Evolutionary conservation across 2,797 vertebrate species (phyloP).

Genomic region (Pangasius macronema): DNA sequence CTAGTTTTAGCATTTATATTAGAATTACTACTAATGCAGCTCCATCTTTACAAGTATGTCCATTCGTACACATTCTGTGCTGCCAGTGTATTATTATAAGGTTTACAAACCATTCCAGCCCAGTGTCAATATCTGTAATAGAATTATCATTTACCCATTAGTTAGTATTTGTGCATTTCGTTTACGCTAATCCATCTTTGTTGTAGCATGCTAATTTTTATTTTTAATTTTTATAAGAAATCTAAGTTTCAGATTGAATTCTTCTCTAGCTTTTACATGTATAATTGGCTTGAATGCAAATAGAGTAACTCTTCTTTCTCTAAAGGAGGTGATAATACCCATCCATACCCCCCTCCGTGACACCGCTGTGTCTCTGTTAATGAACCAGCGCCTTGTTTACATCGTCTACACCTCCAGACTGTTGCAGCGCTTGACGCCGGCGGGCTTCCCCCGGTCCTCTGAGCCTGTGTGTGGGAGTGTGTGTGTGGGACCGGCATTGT

Average conservation of each 20-base stretch:
- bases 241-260: background rate
- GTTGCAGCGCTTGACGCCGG: background rate
- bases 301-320: background rate
- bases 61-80: background rate
- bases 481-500: background rate
- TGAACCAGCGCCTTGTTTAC: conserved; percentile 33
- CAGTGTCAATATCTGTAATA: background rate
- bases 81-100: background rate
- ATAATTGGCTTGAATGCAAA: background rate
- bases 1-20: background rate
- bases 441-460: conserved; percentile 11
- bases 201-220: background rate
- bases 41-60: background rate
- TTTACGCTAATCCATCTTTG: background rate
- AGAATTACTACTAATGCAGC: background rate
- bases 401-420: conserved; percentile 15
- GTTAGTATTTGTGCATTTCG: background rate
- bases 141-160: background rate
- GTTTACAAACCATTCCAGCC: background rate
- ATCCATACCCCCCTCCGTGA: background rate
- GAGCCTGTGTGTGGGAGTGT: background rate
- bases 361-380: conserved; percentile 21
- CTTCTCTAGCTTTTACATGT: background rate
- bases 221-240: background rate
- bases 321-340: background rate